Percentiles rank a stretch among this genome's conserved stretches.
Evolutionary conservation across 2,888 invertebrate genomes (phyloP).

Genomic region (Dolichomitus sp.): DNA sequence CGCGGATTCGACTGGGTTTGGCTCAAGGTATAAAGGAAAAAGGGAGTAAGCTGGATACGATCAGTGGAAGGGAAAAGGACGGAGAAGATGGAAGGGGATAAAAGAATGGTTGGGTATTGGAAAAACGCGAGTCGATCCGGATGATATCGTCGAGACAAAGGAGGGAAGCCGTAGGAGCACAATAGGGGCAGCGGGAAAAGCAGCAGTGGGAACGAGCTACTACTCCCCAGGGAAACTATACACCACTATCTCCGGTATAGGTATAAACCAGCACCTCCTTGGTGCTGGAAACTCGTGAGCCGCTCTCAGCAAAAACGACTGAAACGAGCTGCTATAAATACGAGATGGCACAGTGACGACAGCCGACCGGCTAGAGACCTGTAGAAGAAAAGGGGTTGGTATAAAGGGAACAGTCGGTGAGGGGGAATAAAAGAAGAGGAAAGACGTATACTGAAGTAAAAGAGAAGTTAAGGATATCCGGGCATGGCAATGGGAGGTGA

Average conservation of each 20-base stretch:
- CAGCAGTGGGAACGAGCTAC: slow-evolving; percentile 28
- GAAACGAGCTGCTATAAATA: slow-evolving; percentile 61
- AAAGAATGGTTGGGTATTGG: slow-evolving; percentile 54
- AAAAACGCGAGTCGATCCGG: slow-evolving; percentile 66
- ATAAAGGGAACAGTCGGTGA: slow-evolving; percentile 17
- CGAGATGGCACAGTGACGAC: slow-evolving; percentile 55
- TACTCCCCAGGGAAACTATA: slow-evolving; percentile 38
- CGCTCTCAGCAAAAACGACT: slow-evolving; percentile 50
- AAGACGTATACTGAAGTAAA: not conserved
- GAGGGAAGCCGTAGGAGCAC: slow-evolving; percentile 38
- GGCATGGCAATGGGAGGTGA: not conserved
- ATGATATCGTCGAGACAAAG: slow-evolving; percentile 66
- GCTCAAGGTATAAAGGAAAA: slow-evolving; percentile 2
- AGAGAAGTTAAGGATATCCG: slow-evolving; percentile 18
- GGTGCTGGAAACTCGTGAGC: slow-evolving; percentile 41
- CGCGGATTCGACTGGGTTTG: slow-evolving; percentile 8
- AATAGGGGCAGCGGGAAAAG: slow-evolving; percentile 31
- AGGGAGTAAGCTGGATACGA: not conserved
- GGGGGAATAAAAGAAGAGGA: slow-evolving; percentile 3
- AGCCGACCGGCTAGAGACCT: slow-evolving; percentile 33
- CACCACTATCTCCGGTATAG: not conserved
- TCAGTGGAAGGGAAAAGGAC: slow-evolving; percentile 10
- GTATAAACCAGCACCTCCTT: slow-evolving; percentile 19
- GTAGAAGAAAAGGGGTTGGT: slow-evolving; percentile 18
- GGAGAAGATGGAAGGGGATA: slow-evolving; percentile 10